Evolutionary conservation across 2,113 vertebrate genomes (phyloP).

Genomic region (Aythya baeri): DNA sequence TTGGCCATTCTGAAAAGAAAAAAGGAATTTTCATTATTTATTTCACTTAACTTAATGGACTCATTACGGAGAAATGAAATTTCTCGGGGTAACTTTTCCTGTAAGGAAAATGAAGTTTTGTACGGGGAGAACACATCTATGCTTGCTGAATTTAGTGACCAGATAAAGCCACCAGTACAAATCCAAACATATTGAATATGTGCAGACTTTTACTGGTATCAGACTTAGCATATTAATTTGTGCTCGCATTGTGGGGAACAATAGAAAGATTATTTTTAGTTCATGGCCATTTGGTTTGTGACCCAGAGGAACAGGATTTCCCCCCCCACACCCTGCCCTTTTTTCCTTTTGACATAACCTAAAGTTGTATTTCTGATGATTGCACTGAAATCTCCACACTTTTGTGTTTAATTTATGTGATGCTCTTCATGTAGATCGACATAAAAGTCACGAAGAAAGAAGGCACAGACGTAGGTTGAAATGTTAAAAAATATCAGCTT

Average conservation of each 20-base stretch:
- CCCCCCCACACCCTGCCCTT: background rate
- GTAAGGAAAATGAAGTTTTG: slow-evolving; percentile 7
- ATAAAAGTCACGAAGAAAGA: background rate
- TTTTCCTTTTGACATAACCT: background rate
- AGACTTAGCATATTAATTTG: slow-evolving; percentile 56
- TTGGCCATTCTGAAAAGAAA: slow-evolving; percentile 27
- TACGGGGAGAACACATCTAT: background rate
- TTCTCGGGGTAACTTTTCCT: background rate
- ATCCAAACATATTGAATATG: slow-evolving; percentile 18
- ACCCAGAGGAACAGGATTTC: slow-evolving; percentile 60
- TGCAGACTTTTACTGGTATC: slow-evolving; percentile 12
- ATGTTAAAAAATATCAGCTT: background rate
- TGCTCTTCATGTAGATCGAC: background rate
- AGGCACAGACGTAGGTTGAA: background rate
- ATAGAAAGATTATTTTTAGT: slow-evolving; percentile 65
- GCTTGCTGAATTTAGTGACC: background rate
- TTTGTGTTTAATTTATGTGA: slow-evolving; percentile 11
- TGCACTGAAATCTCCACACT: background rate
- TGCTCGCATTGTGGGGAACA: slow-evolving; percentile 37
- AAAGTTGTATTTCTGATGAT: background rate
- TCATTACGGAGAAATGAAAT: slow-evolving; percentile 31
- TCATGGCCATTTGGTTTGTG: slow-evolving; percentile 19
- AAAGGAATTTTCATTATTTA: slow-evolving; percentile 26
- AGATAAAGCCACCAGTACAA: background rate
- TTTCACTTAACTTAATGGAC: slow-evolving; percentile 28